Evolutionary conservation across 2,113 vertebrate genomes (phyloP).

Genomic region (Semnornis frantzii): DNA sequence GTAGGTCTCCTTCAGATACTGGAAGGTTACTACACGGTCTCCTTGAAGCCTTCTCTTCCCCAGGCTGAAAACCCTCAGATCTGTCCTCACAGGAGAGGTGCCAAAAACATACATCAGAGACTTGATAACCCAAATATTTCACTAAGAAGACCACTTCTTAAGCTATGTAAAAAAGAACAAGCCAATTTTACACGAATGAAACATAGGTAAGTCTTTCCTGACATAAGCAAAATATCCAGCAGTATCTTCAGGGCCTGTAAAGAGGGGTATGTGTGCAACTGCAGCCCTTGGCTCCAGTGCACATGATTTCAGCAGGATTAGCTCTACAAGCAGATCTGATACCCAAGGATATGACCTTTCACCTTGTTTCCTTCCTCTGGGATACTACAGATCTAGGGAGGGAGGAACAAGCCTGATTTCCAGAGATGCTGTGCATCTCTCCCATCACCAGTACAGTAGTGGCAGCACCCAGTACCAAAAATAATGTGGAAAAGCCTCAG

Average conservation of each 20-base stretch:
- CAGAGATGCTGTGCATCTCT: not conserved
- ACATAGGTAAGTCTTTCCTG: not conserved
- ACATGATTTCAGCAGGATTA: not conserved
- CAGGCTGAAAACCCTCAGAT: too few species aligned
- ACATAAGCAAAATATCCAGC: not conserved
- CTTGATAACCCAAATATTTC: not conserved
- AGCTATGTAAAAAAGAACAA: not conserved
- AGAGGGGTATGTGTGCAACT: accelerated
- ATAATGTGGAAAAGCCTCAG: not conserved
- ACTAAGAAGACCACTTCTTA: not conserved
- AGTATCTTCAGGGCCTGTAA: not conserved
- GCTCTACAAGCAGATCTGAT: not conserved
- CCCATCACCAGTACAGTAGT: accelerated
- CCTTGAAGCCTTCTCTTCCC: too few species aligned
- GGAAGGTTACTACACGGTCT: too few species aligned
- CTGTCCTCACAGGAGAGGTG: too few species aligned
- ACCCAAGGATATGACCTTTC: not conserved
- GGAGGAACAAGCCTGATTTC: not conserved
- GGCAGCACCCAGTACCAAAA: not conserved
- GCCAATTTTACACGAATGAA: not conserved
- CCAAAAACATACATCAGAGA: not conserved
- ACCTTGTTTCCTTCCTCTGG: not conserved
- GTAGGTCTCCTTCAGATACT: too few species aligned
- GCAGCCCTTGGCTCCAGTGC: not conserved
- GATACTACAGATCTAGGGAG: not conserved